Conservation (phyloP, 1,140 invertebrate genomes). For the Bombus terrestris region DNA sequence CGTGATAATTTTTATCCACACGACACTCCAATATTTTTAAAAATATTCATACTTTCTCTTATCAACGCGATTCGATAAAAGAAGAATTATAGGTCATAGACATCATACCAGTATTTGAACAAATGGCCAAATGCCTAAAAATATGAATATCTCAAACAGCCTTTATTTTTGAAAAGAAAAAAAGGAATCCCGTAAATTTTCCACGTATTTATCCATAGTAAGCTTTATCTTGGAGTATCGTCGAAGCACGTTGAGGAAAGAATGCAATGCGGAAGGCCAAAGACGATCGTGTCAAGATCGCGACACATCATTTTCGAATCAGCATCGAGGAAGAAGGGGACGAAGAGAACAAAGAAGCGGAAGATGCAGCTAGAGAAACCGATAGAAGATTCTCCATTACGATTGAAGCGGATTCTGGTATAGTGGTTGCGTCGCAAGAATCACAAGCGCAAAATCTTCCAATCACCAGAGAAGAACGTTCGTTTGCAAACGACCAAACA, state of each 20-base stretch:
- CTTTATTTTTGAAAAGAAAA: background rate
- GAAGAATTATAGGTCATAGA: background rate
- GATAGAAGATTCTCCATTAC: conserved; percentile 40
- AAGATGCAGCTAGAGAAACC: background rate
- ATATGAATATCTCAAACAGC: background rate
- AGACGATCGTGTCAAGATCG: conserved; percentile 59
- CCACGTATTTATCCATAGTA: background rate
- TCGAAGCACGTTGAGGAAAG: conserved; percentile 45
- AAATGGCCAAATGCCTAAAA: background rate
- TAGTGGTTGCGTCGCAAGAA: background rate
- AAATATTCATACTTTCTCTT: background rate
- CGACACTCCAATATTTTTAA: background rate
- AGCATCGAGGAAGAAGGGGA: conserved; percentile 74
- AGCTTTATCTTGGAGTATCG: conserved; percentile 15
- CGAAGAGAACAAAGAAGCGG: conserved; percentile 48
- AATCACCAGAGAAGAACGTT: background rate
- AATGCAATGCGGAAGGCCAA: conserved; percentile 76
- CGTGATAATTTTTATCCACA: background rate
- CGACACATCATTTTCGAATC: conserved; percentile 68
- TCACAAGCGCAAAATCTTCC: background rate
- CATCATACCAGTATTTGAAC: background rate
- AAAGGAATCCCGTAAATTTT: background rate
- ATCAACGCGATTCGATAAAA: background rate
- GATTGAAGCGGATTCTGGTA: conserved; percentile 9
- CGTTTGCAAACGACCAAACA: background rate